phyloP scores from a whole-genome alignment of 2,888 invertebrate species.

The Scotopteryx bipunctaria region DNA sequence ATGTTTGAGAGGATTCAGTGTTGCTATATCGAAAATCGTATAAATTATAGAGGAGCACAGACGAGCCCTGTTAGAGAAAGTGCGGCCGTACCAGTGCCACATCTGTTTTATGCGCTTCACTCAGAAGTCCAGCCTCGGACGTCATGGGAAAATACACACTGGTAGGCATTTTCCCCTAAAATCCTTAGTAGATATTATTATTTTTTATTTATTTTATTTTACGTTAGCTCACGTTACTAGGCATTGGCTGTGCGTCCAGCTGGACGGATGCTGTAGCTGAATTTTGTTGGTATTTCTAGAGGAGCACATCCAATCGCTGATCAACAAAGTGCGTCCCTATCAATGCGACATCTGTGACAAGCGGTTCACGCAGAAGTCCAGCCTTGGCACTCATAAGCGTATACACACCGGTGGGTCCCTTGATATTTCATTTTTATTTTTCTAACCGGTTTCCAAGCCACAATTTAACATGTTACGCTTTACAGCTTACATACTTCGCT shows the following conservation, averaged over 20 bases:
- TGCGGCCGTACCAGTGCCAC: conserved; percentile 88
- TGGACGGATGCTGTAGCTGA: conserved; percentile 76
- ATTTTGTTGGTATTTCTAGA: conserved; percentile 83
- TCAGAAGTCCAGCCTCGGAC: conserved; percentile 89
- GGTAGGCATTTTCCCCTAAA: conserved; percentile 84
- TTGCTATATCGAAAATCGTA: conserved; percentile 80
- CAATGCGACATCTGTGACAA: conserved; percentile 91
- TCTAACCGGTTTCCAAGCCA: conserved; percentile 76
- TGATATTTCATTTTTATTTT: conserved; percentile 73
- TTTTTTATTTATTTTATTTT: conserved; percentile 65
- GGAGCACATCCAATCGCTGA: conserved; percentile 85
- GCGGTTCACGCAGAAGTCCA: conserved; percentile 92
- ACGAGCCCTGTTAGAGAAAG: conserved; percentile 84
- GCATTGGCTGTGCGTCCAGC: conserved; percentile 65
- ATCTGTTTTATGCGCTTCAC: conserved; percentile 89
- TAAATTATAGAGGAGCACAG: conserved; percentile 84
- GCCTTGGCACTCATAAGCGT: conserved; percentile 91
- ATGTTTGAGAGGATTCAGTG: conserved; percentile 68
- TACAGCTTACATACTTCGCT: conserved; percentile 45
- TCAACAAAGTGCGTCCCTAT: conserved; percentile 85
- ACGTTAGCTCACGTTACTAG: conserved; percentile 73
- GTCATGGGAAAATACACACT: conserved; percentile 88
- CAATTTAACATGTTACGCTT: conserved; percentile 53
- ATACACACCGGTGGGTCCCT: conserved; percentile 88
- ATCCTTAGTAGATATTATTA: conserved; percentile 73